Conservation (phyloP, 2,888 invertebrate species). For the Ormyrus rosae region DNA sequence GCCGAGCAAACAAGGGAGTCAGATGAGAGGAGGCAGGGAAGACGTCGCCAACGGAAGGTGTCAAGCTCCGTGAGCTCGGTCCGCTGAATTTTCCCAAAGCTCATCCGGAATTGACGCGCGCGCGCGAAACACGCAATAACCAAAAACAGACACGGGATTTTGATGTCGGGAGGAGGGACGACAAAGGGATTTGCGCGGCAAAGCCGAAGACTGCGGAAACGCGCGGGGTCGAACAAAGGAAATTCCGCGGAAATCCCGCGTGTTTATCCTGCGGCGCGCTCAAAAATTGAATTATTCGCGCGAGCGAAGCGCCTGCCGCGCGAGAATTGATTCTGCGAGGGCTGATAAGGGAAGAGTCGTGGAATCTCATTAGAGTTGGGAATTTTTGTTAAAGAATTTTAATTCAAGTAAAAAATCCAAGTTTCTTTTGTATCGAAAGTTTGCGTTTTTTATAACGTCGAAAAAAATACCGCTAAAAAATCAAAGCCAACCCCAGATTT, state of each 20-base stretch:
- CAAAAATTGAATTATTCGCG: slow-evolving; percentile 51
- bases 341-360: no score
- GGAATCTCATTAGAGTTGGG: no score
- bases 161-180: slow-evolving; percentile 42
- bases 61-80: no score
- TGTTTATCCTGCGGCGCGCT: not conserved
- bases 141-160: slow-evolving; percentile 62
- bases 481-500: no score
- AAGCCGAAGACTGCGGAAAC: slow-evolving; percentile 48
- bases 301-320: not conserved
- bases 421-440: no score
- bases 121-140: slow-evolving; percentile 60
- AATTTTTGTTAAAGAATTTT: no score
- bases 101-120: slow-evolving; percentile 12
- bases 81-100: slow-evolving; percentile 22
- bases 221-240: slow-evolving; percentile 50
- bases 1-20: no score
- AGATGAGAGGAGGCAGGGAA: no score
- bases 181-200: slow-evolving; percentile 57
- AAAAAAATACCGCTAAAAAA: no score
- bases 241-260: slow-evolving; percentile 52
- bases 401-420: no score
- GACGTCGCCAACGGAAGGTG: no score
- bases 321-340: not conserved
- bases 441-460: no score